Evolutionary conservation across 2,797 vertebrate species (phyloP), one percentile per base, ranked within the genome.

Genomic region (Pangasius sanitwongsei): DNA sequence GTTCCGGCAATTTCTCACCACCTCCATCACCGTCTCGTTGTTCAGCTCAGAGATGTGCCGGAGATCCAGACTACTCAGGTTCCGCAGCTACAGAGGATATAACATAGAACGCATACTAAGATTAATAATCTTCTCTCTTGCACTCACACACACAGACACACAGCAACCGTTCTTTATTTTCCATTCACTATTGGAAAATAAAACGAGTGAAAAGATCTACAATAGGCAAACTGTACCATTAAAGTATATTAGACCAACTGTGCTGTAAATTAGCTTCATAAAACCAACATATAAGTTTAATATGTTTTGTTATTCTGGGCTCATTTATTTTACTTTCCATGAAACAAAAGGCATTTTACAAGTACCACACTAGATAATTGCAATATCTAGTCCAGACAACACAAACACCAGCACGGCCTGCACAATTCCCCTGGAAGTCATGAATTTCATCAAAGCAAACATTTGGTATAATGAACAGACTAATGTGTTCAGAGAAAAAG

Each of bases 11-110:
- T 97, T 97, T 93, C 97, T 98, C 92, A 99, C 98, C 95, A 99
- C 97, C 95, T 99, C 98, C 98, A 99, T 99, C 94, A 99, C 98
- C 0, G 98, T 99, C 95, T 99, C 98, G 67, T 99, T 99, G 95
- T 98, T 98, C 92, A 99, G 96, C 96, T 99, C 98, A 25, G 97
- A 98, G 95, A 99, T 99, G 95, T 99, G 98, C 92, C 98, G 97
- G 88, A 99, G 95, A 91, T 99, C 98, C 95, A 99, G 95, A 92
- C 96, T 98, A 55, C 95, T 98, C 94, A 99, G 97, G 92, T 97
- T 97, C 91, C 96, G 97, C 69, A 99, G 96, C 98, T 99, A 90
- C 89, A 90, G 74, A 86, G 89, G 72, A 41, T 37, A 82, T 57
- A 59, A 28, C 31, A 63, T 28, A 69, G 23, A 72, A 75, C 16